These are phyloP conservation scores for Neoaliturus tenellus DNA, from an alignment of 2,888 invertebrate genomes.

Conservation along the genomic window DNA sequence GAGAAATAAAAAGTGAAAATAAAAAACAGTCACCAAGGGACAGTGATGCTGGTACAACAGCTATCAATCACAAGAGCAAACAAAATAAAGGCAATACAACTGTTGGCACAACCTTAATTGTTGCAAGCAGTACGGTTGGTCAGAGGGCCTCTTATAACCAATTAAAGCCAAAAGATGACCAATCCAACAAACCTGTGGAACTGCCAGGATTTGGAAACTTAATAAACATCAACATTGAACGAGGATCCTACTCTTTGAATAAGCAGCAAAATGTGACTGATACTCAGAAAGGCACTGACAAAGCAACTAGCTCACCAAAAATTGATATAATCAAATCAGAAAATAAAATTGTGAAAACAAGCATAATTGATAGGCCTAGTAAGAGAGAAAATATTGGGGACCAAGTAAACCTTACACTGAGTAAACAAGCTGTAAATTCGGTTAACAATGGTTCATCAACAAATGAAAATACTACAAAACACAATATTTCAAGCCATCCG, in stretches of 20 bases:
- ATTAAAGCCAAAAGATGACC: background rate
- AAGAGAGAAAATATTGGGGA: no score
- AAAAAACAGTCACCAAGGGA: no score
- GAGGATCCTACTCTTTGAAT: slow-evolving; percentile 2
- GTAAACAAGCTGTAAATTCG: no score
- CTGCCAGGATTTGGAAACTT: background rate
- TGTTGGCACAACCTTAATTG: background rate
- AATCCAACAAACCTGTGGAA: background rate
- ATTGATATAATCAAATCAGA: background rate
- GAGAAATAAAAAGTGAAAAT: no score
- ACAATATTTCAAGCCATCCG: no score
- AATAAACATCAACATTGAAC: slow-evolving; percentile 20
- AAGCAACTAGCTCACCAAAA: background rate
- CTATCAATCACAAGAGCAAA: background rate
- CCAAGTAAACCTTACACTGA: no score
- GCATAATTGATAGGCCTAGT: background rate
- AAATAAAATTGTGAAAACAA: background rate
- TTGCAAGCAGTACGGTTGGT: background rate
- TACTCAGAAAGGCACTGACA: background rate
- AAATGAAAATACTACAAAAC: no score
- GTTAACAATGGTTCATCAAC: no score
- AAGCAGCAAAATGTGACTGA: background rate
- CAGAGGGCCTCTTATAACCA: background rate
- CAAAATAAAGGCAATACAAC: background rate
- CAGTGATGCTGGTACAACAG: no score